A percentile compares a stretch with the other conserved stretches of the same genome.
Conservation (phyloP, 2,797 vertebrate species). For the Rhyacichthys aspro region DNA sequence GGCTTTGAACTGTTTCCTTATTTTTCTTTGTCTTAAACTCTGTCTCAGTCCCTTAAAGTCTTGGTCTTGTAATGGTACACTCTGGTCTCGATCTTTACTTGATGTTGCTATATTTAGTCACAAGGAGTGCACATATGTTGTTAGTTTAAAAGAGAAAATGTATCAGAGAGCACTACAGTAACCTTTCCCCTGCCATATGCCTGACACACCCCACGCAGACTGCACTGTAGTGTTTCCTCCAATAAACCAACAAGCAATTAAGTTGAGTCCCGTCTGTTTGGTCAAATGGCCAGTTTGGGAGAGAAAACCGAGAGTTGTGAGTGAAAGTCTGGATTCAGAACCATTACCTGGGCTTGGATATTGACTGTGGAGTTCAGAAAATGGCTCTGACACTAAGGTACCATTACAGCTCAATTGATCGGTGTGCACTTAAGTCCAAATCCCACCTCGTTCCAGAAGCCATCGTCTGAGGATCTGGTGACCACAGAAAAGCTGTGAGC, state of each 20-base stretch:
- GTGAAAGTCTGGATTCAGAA: constrained; percentile 60
- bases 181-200: constrained; percentile 1
- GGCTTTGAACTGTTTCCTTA: too few relatives aligned
- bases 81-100: too few relatives aligned
- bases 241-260: constrained; percentile 58
- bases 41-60: too few relatives aligned
- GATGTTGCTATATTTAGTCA: too few relatives aligned
- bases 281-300: constrained; percentile 39
- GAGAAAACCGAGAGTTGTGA: constrained; percentile 33
- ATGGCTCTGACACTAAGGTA: constrained; percentile 68
- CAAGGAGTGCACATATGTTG: too few relatives aligned
- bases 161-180: constrained; percentile 20
- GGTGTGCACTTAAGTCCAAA: constrained; percentile 77
- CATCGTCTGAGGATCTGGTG: constrained; percentile 70
- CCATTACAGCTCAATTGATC: constrained; percentile 81
- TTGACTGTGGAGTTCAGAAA: constrained; percentile 71
- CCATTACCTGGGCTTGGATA: constrained; percentile 65
- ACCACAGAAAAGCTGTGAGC: constrained; percentile 37
- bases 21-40: too few relatives aligned
- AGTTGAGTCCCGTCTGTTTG: constrained; percentile 44
- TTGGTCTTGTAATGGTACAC: too few relatives aligned
- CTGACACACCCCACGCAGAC: neutral
- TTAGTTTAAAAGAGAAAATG: constrained; percentile 15
- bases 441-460: constrained; percentile 71
- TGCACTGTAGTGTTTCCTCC: constrained; percentile 28